Evolutionary conservation across 2,797 vertebrate species (phyloP).

Genomic region (Ibycter americanus): DNA sequence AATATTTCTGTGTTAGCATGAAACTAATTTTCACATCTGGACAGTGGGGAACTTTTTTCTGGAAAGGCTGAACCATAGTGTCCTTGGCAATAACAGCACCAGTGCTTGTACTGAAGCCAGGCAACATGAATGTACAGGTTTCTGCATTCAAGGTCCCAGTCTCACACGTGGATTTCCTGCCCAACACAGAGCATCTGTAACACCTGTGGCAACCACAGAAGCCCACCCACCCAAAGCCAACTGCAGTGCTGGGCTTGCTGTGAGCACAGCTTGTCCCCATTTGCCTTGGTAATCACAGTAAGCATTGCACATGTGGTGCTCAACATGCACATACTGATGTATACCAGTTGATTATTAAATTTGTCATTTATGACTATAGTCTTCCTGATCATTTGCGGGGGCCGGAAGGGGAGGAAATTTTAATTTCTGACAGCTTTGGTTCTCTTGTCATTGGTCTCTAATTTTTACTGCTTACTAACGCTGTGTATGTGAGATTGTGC

Average conservation of each 20-base stretch:
- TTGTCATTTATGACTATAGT: neutral
- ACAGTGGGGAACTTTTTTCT: neutral
- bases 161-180: neutral
- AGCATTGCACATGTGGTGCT: neutral
- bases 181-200: neutral
- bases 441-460: neutral
- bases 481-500: neutral
- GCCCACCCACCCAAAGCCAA: neutral
- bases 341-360: neutral
- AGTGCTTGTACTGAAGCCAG: neutral
- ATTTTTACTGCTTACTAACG: neutral
- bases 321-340: neutral
- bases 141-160: neutral
- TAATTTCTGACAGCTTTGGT: neutral
- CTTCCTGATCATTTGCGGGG: neutral
- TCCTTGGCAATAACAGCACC: neutral
- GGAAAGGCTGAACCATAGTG: neutral
- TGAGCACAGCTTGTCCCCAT: neutral
- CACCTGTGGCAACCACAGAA: neutral
- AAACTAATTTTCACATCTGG: neutral
- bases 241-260: neutral
- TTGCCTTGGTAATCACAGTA: neutral
- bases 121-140: accelerated
- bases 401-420: neutral
- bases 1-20: neutral